Base-by-base conservation (phyloP, 2,113 vertebrate species). In the Grallaria varia region DNA sequence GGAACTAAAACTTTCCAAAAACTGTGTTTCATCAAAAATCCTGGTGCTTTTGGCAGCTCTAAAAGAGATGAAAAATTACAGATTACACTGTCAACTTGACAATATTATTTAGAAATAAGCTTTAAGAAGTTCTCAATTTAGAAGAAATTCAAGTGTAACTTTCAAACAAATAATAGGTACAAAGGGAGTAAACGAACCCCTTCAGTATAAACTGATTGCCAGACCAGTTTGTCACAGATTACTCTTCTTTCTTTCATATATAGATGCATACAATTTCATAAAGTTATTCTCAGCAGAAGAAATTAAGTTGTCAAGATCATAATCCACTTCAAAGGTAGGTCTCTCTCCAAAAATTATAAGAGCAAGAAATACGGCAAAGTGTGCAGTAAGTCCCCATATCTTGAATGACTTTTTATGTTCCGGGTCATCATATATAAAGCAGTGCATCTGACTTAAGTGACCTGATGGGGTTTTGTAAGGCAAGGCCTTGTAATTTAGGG, bases 361-460 rank as follows among this genome's bases (percentile, higher is more conserved):
- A n/a, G 99, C 98, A 12, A 98, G 96, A 27, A 99, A 37, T 18
- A 99, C 37, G 19, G 98, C 98, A 17, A 99, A 66, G 25, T 95
- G 79, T 8, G 99, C 99, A 9, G 99, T 99, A 15, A 99, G 92
- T 21, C 99, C 99, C 97, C 97, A 99, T 86, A 99, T 99, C 10
- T 78, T 96, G 93, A 98, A 98, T 4, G 94, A 90, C n/a, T 5
- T 87, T 13, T 96, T 97, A 3, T 94, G 97, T 37, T 97, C 74
- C 3, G 93, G 96, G 81, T 98, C 98, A 40, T 93, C 56, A 16
- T 98, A 99, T 5, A 52, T 64, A 88, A 99, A 99, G 56, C 91
- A 97, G 75, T 99, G 98, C 6, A 97, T 1, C 4, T 49, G 10
- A 8, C 42, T 12, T 6, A 2, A 7, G 21, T 30, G 31, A 8